These are phyloP conservation scores for Ifrita kowaldi DNA, from an alignment of 2,113 vertebrate species.

Conservation along the genomic window DNA sequence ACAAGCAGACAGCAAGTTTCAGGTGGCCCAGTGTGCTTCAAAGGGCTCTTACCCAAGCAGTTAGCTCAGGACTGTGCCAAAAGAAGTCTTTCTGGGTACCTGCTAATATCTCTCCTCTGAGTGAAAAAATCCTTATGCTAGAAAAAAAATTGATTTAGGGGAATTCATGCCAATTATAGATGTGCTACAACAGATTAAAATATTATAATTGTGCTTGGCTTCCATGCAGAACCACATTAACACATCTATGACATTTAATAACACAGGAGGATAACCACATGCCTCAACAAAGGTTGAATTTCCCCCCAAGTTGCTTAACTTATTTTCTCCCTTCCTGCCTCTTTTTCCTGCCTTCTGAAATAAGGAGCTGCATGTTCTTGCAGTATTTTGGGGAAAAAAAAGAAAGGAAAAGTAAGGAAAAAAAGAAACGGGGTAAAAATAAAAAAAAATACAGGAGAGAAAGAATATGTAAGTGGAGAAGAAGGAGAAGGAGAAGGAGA, in stretches of 20 bases:
- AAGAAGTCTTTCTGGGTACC: slow-evolving; percentile 21
- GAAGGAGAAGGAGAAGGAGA: too few species aligned
- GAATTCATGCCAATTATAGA: slow-evolving; percentile 67
- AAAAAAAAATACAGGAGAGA: neutral
- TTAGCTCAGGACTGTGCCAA: slow-evolving; percentile 13
- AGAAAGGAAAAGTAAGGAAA: neutral
- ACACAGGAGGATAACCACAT: slow-evolving; percentile 36
- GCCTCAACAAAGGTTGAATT: slow-evolving; percentile 40
- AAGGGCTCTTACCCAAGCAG: neutral
- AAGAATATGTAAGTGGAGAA: neutral
- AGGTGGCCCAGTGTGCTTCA: neutral
- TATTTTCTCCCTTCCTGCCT: neutral
- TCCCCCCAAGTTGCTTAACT: neutral
- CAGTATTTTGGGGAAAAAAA: neutral
- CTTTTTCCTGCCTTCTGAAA: neutral
- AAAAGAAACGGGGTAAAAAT: neutral
- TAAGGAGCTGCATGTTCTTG: neutral
- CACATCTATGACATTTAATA: slow-evolving; percentile 59
- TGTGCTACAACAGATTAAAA: slow-evolving; percentile 70
- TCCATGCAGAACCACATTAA: slow-evolving; percentile 58
- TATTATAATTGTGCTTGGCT: slow-evolving; percentile 66
- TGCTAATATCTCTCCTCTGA: slow-evolving; percentile 1
- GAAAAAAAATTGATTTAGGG: slow-evolving; percentile 18
- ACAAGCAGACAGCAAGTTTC: slow-evolving; percentile 36
- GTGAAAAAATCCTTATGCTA: slow-evolving; percentile 9